Conservation (phyloP, 92 coral and sea anemone species). For the Nematostella vectensis region DNA sequence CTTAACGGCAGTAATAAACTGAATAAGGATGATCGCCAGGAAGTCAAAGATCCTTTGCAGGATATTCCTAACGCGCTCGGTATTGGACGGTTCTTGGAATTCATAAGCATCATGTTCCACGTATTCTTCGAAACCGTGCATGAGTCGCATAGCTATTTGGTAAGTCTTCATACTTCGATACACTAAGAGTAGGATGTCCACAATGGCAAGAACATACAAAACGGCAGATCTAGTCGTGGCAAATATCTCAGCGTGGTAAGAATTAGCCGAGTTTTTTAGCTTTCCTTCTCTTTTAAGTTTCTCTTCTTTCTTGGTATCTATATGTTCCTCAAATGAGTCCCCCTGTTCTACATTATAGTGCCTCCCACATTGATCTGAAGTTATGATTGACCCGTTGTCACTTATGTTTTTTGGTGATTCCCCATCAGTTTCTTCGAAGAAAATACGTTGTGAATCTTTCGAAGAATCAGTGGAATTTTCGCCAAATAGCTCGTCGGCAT, state of each 20-base stretch:
- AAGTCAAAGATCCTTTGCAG: slow-evolving; percentile 30
- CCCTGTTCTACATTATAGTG: slow-evolving; percentile 55
- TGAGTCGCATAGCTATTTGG: slow-evolving; percentile 41
- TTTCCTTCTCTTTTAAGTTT: slow-evolving; percentile 19
- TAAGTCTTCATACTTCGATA: slow-evolving; percentile 60
- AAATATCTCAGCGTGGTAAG: slow-evolving; percentile 51
- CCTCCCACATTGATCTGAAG: slow-evolving; percentile 17
- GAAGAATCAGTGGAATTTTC: slow-evolving; percentile 9
- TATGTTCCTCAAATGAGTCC: slow-evolving; percentile 50
- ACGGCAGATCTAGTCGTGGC: slow-evolving; percentile 30
- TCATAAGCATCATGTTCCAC: slow-evolving; percentile 51
- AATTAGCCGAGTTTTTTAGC: slow-evolving; percentile 25
- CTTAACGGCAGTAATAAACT: slow-evolving; percentile 37
- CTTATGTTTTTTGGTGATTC: slow-evolving; percentile 28
- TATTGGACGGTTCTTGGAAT: slow-evolving; percentile 26
- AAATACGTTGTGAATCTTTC: slow-evolving; percentile 43
- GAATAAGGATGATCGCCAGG: slow-evolving; percentile 21
- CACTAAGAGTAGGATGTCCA: slow-evolving; percentile 58
- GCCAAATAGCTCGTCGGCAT: slow-evolving; percentile 5
- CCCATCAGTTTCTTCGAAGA: slow-evolving; percentile 18
- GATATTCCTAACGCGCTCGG: slow-evolving; percentile 16
- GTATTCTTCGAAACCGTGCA: slow-evolving; percentile 56
- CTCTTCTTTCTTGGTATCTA: slow-evolving; percentile 45
- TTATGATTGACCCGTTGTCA: slow-evolving; percentile 40
- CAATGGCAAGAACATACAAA: slow-evolving; percentile 36